Evolutionary conservation across 2,113 vertebrate genomes (phyloP).

Genomic region (Tachysurus fulvidraco): DNA sequence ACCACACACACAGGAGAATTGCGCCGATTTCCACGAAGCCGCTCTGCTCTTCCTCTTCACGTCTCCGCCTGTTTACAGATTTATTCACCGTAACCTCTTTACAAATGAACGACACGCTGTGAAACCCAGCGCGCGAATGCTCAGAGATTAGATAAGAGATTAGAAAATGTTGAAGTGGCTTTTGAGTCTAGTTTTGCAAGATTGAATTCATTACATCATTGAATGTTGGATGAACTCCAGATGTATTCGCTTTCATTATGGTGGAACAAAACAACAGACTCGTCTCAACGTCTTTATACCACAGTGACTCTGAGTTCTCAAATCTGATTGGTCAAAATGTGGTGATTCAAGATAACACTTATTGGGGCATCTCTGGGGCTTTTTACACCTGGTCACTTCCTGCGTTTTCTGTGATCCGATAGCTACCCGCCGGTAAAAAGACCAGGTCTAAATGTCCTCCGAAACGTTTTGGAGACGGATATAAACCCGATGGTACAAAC

Average conservation of each 20-base stretch:
- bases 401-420: too few species aligned
- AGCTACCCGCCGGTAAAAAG: too few species aligned
- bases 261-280: neutral
- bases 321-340: neutral
- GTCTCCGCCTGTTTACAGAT: constrained; percentile 17
- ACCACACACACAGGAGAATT: constrained; percentile 40
- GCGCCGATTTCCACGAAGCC: neutral
- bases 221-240: neutral
- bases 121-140: neutral
- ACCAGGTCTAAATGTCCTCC: too few species aligned
- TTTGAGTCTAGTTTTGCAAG: neutral
- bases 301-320: neutral
- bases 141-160: neutral
- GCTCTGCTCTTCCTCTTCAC: constrained; percentile 8
- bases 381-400: too few species aligned
- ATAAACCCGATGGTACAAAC: too few species aligned
- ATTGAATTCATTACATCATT: neutral
- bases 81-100: neutral
- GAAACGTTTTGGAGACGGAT: too few species aligned
- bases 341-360: too few species aligned
- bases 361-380: too few species aligned
- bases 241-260: neutral
- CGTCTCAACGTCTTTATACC: neutral
- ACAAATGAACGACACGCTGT: neutral
- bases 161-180: neutral